phyloP scores from a whole-genome alignment of 2,888 invertebrate species.

The Craniophora ligustri region DNA sequence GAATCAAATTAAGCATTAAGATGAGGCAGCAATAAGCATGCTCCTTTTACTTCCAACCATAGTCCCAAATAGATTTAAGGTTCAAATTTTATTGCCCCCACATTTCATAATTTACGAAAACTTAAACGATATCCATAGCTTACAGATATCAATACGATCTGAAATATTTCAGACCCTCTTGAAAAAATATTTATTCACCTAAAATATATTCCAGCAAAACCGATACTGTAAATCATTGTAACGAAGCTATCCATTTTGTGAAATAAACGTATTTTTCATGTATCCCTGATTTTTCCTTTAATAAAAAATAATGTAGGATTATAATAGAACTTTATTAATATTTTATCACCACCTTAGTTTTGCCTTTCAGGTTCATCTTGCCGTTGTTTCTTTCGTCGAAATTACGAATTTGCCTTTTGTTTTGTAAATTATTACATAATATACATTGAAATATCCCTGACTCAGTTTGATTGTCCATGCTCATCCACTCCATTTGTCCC shows the following conservation, averaged over 20 bases:
- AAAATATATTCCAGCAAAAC: constrained; percentile 56
- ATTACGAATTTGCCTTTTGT: too few relatives aligned
- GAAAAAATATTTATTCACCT: constrained; percentile 30
- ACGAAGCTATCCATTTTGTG: constrained; percentile 65
- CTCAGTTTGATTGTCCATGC: too few relatives aligned
- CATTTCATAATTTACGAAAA: neutral
- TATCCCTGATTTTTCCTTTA: constrained; percentile 41
- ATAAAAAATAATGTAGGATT: constrained; percentile 8
- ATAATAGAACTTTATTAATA: constrained; percentile 11
- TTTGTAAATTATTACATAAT: too few relatives aligned
- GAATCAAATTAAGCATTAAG: too few relatives aligned
- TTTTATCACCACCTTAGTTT: constrained; percentile 28
- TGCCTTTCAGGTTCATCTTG: too few relatives aligned
- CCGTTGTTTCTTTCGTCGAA: too few relatives aligned
- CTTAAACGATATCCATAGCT: constrained; percentile 18
- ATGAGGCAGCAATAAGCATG: too few relatives aligned
- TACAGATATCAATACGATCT: constrained; percentile 45
- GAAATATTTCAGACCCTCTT: constrained; percentile 17
- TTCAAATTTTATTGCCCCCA: too few relatives aligned
- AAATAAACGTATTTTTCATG: constrained; percentile 57
- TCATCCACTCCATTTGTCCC: too few relatives aligned
- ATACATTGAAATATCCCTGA: too few relatives aligned
- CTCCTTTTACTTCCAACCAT: too few relatives aligned
- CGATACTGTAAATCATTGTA: constrained; percentile 69
- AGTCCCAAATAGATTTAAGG: too few relatives aligned